These are phyloP conservation scores for Andrena camellia DNA, from an alignment of 2,888 invertebrate genomes.

Conservation along the genomic window DNA sequence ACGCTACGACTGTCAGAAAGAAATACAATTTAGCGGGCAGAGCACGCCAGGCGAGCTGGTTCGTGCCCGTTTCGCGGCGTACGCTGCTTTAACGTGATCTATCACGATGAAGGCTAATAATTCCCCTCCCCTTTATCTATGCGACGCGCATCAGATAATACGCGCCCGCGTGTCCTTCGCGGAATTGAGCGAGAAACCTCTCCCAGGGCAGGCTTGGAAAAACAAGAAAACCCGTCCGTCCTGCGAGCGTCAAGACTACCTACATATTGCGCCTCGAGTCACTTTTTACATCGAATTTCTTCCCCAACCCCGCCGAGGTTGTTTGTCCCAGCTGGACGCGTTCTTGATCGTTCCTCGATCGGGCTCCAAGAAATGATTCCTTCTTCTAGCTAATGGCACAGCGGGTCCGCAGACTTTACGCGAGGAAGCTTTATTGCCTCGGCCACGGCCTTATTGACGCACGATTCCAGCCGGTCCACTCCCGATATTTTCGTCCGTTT, in stretches of 20 bases:
- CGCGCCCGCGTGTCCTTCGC: conserved; percentile 6
- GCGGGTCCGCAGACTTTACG: too few relatives aligned
- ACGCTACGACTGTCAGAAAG: conserved; percentile 77
- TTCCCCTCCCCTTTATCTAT: conserved; percentile 26
- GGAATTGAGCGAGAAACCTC: neutral
- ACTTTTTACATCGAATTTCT: too few relatives aligned
- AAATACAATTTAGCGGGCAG: conserved; percentile 72
- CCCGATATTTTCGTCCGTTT: conserved; percentile 47
- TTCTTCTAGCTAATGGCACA: too few relatives aligned
- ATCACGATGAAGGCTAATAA: conserved; percentile 54
- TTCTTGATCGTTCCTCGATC: too few relatives aligned
- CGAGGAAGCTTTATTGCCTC: neutral
- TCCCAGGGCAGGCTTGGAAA: neutral
- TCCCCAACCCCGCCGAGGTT: too few relatives aligned
- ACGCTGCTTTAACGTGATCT: conserved; percentile 39
- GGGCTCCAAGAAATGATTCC: too few relatives aligned
- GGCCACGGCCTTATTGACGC: neutral
- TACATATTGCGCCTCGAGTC: too few relatives aligned
- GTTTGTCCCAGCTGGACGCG: too few relatives aligned
- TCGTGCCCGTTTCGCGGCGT: conserved; percentile 32
- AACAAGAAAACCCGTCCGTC: neutral
- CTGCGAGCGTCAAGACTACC: too few relatives aligned
- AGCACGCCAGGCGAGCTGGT: conserved; percentile 43
- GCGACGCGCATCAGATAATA: conserved; percentile 23
- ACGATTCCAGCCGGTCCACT: neutral